phyloP scores from a whole-genome alignment of 1,140 invertebrate species.

The Drosophila truncata region DNA sequence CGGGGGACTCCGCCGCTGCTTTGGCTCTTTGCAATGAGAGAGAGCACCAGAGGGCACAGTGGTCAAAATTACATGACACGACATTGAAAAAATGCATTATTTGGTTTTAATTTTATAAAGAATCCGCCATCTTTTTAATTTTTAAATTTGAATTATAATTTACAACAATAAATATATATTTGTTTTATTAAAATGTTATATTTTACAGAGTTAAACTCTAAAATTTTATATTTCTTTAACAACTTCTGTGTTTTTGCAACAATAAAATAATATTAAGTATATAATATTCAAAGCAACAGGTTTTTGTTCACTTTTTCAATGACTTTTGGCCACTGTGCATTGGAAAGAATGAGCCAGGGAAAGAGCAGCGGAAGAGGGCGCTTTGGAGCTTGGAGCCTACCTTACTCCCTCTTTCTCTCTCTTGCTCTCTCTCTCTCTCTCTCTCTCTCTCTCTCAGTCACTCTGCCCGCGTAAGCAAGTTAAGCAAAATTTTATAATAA shows the following conservation, averaged over 20 bases:
- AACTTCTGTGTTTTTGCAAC: not conserved
- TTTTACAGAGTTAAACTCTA: too few species aligned
- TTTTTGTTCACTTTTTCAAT: not conserved
- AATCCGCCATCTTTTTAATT: too few species aligned
- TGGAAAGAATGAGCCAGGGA: not conserved
- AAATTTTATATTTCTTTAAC: not conserved
- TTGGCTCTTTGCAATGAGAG: not conserved
- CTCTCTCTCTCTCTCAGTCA: not conserved
- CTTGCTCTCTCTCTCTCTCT: not conserved
- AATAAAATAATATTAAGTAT: not conserved
- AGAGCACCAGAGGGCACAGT: not conserved
- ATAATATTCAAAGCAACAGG: not conserved
- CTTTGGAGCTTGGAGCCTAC: slow-evolving; percentile 19
- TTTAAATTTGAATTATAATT: too few species aligned
- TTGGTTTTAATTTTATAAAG: not conserved
- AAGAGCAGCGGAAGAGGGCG: slow-evolving; percentile 1
- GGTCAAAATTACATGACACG: not conserved
- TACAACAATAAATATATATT: too few species aligned
- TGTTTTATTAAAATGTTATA: too few species aligned
- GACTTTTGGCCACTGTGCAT: not conserved
- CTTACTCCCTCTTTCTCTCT: not conserved
- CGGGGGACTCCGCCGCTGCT: slow-evolving; percentile 5
- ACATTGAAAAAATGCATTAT: not conserved
- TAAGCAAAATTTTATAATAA: slow-evolving; percentile 19
- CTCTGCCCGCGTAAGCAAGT: slow-evolving; percentile 37